Evolutionary conservation across 2,113 vertebrate genomes (phyloP), one percentile per base, ranked within the genome.

Genomic region (Corythaixoides concolor): DNA sequence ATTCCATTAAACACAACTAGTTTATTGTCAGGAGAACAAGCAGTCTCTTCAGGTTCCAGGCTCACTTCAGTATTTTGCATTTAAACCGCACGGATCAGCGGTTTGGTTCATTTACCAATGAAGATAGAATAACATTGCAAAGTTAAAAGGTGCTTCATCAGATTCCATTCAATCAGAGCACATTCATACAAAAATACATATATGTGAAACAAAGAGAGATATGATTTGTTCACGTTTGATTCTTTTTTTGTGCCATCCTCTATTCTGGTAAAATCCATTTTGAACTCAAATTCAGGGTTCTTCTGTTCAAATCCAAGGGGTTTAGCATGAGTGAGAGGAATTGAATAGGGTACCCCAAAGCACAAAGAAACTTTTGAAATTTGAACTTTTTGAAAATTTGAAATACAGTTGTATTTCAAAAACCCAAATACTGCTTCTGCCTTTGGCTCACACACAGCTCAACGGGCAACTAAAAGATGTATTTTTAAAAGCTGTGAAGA

Each of bases 1-100:
- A 97, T 98, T 97, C 97, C 98, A 98, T 98, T 98, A 98, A 98
- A 97, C 98, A 98, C 97, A 98, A 98, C 98, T 93, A 98, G 98
- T 97, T 98, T 97, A 98, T 95, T 98, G 98, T 98, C 97, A 98
- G 88, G 97, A 98, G 97, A 98, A 98, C 97, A 98, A 94, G 97
- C 95, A 43, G 88, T 92, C 97, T 98, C 97, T 97, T 97, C 10
- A 63, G 96, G 96, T 98, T 97, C 93, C 80, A 16, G 95, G 97
- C 95, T 98, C 98, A 98, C 97, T 97, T 97, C 96, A 94, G 97
- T 95, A 98, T 97, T 98, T 93, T 96, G 96, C 97, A 98, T 98
- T 98, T 98, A 95, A 98, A 98, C 97, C 93, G 96, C 96, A 98
- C 0, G 97, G 97, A 98, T 98, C 98, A 98, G 96, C 97, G 97